A percentile compares a stretch with the other conserved stretches of the same genome.
phyloP scores from a whole-genome alignment of 2,113 vertebrate species.

The Balaeniceps rex region DNA sequence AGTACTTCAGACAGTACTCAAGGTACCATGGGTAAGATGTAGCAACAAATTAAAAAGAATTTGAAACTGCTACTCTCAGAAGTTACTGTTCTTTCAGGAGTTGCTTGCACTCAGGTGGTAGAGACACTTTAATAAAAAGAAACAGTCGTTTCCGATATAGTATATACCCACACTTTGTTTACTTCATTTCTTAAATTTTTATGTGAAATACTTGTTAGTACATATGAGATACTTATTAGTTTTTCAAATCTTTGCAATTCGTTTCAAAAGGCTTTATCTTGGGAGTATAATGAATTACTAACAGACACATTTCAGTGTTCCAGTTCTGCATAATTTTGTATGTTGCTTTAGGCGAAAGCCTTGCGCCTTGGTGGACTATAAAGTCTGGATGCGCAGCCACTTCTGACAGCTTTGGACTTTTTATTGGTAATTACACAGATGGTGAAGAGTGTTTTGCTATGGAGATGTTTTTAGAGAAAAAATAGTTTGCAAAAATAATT shows the following conservation, averaged over 20 bases:
- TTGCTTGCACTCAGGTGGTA: not conserved
- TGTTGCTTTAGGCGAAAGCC: constrained; percentile 48
- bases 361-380: constrained; percentile 46
- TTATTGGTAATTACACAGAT: constrained; percentile 69
- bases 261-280: constrained; percentile 18
- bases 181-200: not conserved
- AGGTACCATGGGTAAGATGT: not conserved
- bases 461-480: constrained; percentile 55
- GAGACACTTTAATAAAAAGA: not conserved
- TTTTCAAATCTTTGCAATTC: constrained; percentile 32
- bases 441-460: constrained; percentile 37
- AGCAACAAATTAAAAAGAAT: not conserved
- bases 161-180: not conserved
- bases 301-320: constrained; percentile 27
- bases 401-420: constrained; percentile 66
- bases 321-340: constrained; percentile 42
- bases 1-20: not conserved
- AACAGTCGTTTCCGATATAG: not conserved
- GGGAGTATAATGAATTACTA: constrained; percentile 44
- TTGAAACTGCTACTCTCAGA: not conserved
- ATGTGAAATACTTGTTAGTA: not conserved
- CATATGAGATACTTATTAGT: constrained; percentile 32
- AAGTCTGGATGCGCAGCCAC: constrained; percentile 45
- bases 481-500: constrained; percentile 64
- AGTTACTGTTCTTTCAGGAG: not conserved